Conservation (phyloP, 2,113 vertebrate species). For the Pollachius pollachius region DNA sequence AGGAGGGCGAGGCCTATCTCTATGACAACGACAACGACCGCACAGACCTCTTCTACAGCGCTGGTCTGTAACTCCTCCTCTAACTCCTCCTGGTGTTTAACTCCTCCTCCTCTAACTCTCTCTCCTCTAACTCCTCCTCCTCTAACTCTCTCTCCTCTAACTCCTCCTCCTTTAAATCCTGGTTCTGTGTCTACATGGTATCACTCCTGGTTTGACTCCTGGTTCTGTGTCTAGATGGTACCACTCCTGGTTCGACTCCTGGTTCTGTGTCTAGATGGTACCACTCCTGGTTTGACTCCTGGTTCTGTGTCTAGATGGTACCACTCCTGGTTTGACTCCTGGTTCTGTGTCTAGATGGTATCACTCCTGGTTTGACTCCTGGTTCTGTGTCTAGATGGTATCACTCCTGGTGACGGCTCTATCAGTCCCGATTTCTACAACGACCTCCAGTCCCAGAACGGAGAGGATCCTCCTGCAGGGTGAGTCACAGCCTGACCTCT, state of each 20-base stretch:
- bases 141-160: too few species aligned
- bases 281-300: not conserved
- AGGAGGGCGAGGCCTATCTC: conserved; percentile 72
- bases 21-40: conserved; percentile 83
- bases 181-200: too few species aligned
- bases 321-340: not conserved
- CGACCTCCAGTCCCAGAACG: conserved; percentile 84
- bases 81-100: too few species aligned
- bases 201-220: too few species aligned
- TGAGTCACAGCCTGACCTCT: conserved; percentile 29
- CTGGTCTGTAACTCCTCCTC: conserved; percentile 70
- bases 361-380: not conserved
- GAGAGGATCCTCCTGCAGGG: conserved; percentile 69
- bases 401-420: conserved; percentile 83
- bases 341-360: too few species aligned
- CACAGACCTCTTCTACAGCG: conserved; percentile 88
- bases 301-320: too few species aligned
- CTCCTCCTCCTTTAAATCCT: too few species aligned
- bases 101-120: too few species aligned
- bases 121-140: too few species aligned
- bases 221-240: too few species aligned
- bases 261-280: not conserved
- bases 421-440: conserved; percentile 90
- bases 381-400: conserved; percentile 77
- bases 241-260: not conserved